Percentiles rank a stretch among this genome's conserved stretches.
Evolutionary conservation across 2,888 invertebrate genomes (phyloP).

Genomic region (Napeogenes inachia): DNA sequence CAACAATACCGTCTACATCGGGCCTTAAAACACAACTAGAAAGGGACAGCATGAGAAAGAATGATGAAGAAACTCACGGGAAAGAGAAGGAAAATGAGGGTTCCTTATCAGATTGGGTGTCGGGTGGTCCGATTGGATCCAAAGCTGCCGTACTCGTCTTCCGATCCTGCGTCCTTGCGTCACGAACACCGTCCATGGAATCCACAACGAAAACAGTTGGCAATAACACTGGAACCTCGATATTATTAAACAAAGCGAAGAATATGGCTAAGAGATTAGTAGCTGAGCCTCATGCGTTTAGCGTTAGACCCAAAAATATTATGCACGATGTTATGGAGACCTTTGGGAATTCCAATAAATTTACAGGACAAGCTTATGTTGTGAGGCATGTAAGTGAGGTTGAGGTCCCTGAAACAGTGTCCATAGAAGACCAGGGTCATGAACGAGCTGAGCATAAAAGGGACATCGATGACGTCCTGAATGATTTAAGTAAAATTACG

Average conservation of each 20-base stretch:
- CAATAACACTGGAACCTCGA: constrained; percentile 64
- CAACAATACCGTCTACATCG: constrained; percentile 67
- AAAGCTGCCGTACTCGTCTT: constrained; percentile 82
- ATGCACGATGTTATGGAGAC: constrained; percentile 75
- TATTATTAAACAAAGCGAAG: constrained; percentile 67
- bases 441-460: constrained; percentile 55
- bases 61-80: constrained; percentile 54
- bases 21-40: constrained; percentile 55
- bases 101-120: constrained; percentile 72
- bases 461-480: constrained; percentile 67
- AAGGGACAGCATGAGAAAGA: constrained; percentile 64
- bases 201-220: constrained; percentile 63
- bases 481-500: constrained; percentile 68
- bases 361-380: constrained; percentile 53
- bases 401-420: constrained; percentile 48
- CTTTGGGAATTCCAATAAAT: constrained; percentile 57
- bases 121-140: constrained; percentile 79
- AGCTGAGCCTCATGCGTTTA: constrained; percentile 63
- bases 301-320: constrained; percentile 62
- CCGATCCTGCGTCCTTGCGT: constrained; percentile 80
- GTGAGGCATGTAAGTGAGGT: constrained; percentile 62
- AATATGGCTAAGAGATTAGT: constrained; percentile 67
- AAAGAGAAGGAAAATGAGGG: constrained; percentile 56
- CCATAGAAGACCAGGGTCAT: constrained; percentile 57
- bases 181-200: constrained; percentile 63